These are phyloP conservation scores for Acanthosepion lycidas DNA, from an alignment of 2,888 invertebrate genomes.

Conservation along the genomic window DNA sequence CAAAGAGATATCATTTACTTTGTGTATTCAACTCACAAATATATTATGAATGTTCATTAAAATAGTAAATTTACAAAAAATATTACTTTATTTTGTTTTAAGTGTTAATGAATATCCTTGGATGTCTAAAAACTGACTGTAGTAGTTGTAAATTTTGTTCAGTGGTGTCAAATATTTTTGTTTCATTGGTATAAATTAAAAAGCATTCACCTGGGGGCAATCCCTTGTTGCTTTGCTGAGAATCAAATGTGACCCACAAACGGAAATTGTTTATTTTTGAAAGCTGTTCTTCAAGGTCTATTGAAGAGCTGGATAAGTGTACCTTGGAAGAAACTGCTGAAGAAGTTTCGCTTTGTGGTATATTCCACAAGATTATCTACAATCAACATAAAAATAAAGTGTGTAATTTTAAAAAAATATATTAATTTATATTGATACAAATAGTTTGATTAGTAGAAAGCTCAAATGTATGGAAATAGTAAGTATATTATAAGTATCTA, in stretches of 20 bases:
- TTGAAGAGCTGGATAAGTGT: background rate
- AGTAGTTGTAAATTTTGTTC: background rate
- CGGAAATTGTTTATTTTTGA: background rate
- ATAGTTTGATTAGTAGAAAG: too few relatives aligned
- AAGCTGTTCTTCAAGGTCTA: background rate
- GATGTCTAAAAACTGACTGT: background rate
- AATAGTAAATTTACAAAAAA: too few relatives aligned
- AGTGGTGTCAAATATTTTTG: background rate
- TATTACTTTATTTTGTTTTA: too few relatives aligned
- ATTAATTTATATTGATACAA: too few relatives aligned
- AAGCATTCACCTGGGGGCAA: conserved; percentile 36
- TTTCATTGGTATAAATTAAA: background rate
- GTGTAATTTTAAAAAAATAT: too few relatives aligned
- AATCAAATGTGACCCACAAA: background rate
- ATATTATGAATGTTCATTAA: too few relatives aligned
- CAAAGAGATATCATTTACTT: too few relatives aligned
- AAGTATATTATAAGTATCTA: too few relatives aligned
- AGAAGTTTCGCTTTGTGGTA: background rate
- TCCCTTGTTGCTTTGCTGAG: background rate
- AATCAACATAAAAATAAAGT: background rate
- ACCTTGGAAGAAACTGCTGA: too few relatives aligned
- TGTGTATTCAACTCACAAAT: too few relatives aligned
- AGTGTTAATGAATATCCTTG: too few relatives aligned
- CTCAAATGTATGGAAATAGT: too few relatives aligned
- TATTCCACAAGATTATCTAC: background rate